Percentiles rank a stretch among this genome's conserved stretches.
Evolutionary conservation across 1,140 invertebrate species (phyloP).

Genomic region (Formica exsecta): DNA sequence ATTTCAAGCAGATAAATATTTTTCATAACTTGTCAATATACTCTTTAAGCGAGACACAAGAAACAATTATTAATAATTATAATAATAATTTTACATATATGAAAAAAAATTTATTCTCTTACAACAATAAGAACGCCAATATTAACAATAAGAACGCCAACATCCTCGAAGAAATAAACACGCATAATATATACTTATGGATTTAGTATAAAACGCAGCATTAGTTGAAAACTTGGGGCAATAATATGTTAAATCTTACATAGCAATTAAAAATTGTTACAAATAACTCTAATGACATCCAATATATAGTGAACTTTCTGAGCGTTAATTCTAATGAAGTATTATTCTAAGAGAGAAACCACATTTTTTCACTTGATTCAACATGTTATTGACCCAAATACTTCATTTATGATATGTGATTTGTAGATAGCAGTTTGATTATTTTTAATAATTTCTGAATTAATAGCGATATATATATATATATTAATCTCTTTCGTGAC

Average conservation of each 20-base stretch:
- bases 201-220: background rate
- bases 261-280: conserved; percentile 15
- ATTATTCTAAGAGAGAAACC: background rate
- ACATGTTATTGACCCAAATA: background rate
- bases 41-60: background rate
- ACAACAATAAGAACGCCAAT: conserved; percentile 29
- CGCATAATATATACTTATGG: background rate
- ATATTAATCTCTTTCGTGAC: background rate
- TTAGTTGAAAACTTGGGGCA: conserved; percentile 19
- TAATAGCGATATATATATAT: background rate
- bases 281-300: conserved; percentile 9
- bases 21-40: background rate
- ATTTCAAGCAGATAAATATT: background rate
- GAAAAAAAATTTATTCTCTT: conserved; percentile 3
- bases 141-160: conserved; percentile 32
- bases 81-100: background rate
- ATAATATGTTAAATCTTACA: conserved; percentile 4
- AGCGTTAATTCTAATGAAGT: background rate
- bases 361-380: background rate
- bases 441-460: background rate
- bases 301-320: background rate
- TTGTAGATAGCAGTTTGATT: background rate
- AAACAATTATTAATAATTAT: background rate
- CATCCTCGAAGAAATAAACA: conserved; percentile 39
- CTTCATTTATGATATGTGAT: conserved; percentile 7